A percentile compares a stretch with the other conserved stretches of the same genome.
These are phyloP conservation scores for Cebidichthys violaceus DNA, from an alignment of 2,113 vertebrate species.

Conservation along the genomic window DNA sequence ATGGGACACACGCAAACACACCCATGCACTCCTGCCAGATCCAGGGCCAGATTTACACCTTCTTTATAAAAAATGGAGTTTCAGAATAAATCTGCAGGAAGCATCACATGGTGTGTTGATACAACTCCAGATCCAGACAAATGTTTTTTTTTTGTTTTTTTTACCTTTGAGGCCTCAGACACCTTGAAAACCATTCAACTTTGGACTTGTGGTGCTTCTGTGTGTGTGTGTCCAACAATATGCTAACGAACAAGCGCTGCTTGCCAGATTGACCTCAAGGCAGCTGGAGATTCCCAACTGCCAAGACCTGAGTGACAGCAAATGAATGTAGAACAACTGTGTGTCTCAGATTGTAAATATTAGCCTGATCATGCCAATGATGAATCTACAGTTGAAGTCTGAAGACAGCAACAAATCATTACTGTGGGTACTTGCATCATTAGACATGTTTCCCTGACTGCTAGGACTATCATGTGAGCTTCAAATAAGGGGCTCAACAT, in stretches of 20 bases:
- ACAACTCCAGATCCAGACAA: conserved; percentile 61
- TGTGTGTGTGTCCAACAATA: conserved; percentile 13
- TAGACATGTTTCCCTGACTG: background rate
- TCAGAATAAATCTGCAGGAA: conserved; percentile 75
- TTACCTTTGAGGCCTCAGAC: conserved; percentile 65
- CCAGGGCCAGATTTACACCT: conserved; percentile 67
- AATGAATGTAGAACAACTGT: conserved; percentile 6
- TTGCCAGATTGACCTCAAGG: conserved; percentile 42
- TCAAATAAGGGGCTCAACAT: background rate
- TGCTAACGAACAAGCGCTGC: conserved; percentile 3
- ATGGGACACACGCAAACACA: conserved; percentile 65
- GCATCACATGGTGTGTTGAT: conserved; percentile 69
- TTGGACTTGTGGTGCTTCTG: conserved; percentile 35
- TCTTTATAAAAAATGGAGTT: conserved; percentile 60
- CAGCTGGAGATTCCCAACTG: conserved; percentile 5
- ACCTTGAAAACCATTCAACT: conserved; percentile 75
- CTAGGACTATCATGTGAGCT: background rate
- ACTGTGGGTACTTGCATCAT: background rate
- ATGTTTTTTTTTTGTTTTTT: conserved; percentile 13
- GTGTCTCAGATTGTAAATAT: background rate
- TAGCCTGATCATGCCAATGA: background rate
- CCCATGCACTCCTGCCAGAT: conserved; percentile 40
- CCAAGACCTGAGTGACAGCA: conserved; percentile 25
- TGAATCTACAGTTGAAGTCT: background rate
- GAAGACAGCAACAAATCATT: background rate